These are phyloP conservation scores for Apodemia hepburni DNA, from an alignment of 2,888 invertebrate genomes.

Conservation along the genomic window DNA sequence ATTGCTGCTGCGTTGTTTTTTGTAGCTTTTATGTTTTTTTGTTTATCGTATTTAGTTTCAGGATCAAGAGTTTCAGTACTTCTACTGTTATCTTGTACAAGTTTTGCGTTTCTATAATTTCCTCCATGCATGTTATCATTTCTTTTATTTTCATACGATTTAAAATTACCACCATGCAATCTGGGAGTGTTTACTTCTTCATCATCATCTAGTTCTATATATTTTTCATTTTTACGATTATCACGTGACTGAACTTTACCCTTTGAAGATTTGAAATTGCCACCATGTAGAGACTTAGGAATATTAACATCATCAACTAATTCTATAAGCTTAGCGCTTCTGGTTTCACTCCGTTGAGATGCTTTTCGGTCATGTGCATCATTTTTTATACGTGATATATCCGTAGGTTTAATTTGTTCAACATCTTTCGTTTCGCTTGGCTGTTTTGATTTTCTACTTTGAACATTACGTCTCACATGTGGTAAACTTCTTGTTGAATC, in stretches of 20 bases:
- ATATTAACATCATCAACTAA: slow-evolving; percentile 36
- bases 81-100: slow-evolving; percentile 38
- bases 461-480: neutral
- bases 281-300: slow-evolving; percentile 45
- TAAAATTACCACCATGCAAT: slow-evolving; percentile 44
- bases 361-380: neutral
- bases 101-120: slow-evolving; percentile 60
- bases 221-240: slow-evolving; percentile 45
- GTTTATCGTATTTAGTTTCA: slow-evolving; percentile 28
- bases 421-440: neutral
- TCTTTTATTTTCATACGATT: slow-evolving; percentile 39
- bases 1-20: slow-evolving; percentile 49
- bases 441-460: slow-evolving; percentile 4
- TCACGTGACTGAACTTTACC: slow-evolving; percentile 35
- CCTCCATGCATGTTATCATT: slow-evolving; percentile 61
- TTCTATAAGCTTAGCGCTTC: slow-evolving; percentile 48
- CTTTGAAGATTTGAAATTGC: slow-evolving; percentile 43
- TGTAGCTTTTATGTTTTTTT: slow-evolving; percentile 29
- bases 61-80: slow-evolving; percentile 26
- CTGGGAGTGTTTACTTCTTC: slow-evolving; percentile 39
- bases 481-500: slow-evolving; percentile 16
- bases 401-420: neutral
- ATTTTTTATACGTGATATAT: neutral
- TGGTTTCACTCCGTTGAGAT: slow-evolving; percentile 20
- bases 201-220: slow-evolving; percentile 52